Conservation (phyloP, 2,888 invertebrate genomes). For the Diarsia mendica region DNA sequence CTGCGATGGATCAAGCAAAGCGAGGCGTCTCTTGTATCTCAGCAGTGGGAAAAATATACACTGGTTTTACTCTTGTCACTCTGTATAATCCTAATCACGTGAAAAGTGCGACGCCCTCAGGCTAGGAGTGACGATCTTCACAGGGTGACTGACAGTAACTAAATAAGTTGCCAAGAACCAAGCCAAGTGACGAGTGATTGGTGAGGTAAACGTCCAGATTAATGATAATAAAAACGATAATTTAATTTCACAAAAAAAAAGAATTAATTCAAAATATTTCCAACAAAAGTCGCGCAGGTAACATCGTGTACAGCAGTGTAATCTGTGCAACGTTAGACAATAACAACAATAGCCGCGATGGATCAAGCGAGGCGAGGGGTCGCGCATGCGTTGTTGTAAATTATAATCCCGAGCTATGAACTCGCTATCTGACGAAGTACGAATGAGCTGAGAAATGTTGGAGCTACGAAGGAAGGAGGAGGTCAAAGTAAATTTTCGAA, state of each 20-base stretch:
- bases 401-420: constrained; percentile 67
- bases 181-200: too few relatives aligned
- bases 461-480: constrained; percentile 57
- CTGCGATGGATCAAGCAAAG: too few relatives aligned
- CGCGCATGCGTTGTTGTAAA: constrained; percentile 76
- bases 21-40: too few relatives aligned
- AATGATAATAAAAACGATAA: not conserved
- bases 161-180: not conserved
- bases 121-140: too few relatives aligned
- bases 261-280: not conserved
- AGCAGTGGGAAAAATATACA: too few relatives aligned
- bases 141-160: not conserved
- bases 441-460: constrained; percentile 66
- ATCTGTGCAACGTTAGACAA: constrained; percentile 59
- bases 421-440: constrained; percentile 75
- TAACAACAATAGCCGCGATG: constrained; percentile 68
- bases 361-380: constrained; percentile 69
- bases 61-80: not conserved
- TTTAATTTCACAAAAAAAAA: not conserved
- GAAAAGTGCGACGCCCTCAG: too few relatives aligned
- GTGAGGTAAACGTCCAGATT: not conserved
- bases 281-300: constrained; percentile 4
- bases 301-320: constrained; percentile 45
- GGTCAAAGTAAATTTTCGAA: not conserved
- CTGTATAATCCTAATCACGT: too few relatives aligned